A percentile compares a stretch with the other conserved stretches of the same genome.
Conservation (phyloP, 2,888 invertebrate species). For the Pandemis cinnamomeana region DNA sequence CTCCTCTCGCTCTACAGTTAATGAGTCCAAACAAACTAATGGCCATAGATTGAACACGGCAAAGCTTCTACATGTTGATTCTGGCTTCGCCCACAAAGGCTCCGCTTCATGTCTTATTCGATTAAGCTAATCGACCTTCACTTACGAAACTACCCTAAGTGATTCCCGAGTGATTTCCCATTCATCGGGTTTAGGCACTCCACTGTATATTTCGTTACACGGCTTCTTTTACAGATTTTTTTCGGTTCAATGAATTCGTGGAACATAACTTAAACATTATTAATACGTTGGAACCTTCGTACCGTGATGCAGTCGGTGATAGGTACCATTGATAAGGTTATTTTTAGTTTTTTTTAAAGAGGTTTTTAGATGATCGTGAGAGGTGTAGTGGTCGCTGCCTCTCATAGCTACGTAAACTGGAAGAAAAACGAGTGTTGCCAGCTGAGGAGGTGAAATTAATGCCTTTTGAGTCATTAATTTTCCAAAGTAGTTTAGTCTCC, state of each 20-base stretch:
- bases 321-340: background rate
- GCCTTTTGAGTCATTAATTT: too few relatives aligned
- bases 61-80: constrained; percentile 36
- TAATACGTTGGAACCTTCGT: background rate
- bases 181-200: constrained; percentile 45
- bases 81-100: constrained; percentile 51
- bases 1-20: background rate
- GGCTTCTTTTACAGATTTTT: constrained; percentile 26
- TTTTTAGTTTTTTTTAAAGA: background rate
- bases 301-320: background rate
- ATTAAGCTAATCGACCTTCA: constrained; percentile 71
- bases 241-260: constrained; percentile 13
- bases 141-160: constrained; percentile 62
- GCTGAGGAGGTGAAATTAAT: too few relatives aligned
- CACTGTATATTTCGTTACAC: constrained; percentile 20
- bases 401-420: too few relatives aligned
- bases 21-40: constrained; percentile 26
- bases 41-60: constrained; percentile 10
- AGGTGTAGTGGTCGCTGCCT: too few relatives aligned
- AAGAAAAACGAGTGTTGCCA: too few relatives aligned
- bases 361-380: too few relatives aligned
- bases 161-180: constrained; percentile 59
- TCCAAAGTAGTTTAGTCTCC: too few relatives aligned
- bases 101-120: constrained; percentile 61
- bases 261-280: constrained; percentile 4